These are phyloP conservation scores for Pyrochroa serraticornis DNA, from an alignment of 2,888 invertebrate species.

Conservation along the genomic window DNA sequence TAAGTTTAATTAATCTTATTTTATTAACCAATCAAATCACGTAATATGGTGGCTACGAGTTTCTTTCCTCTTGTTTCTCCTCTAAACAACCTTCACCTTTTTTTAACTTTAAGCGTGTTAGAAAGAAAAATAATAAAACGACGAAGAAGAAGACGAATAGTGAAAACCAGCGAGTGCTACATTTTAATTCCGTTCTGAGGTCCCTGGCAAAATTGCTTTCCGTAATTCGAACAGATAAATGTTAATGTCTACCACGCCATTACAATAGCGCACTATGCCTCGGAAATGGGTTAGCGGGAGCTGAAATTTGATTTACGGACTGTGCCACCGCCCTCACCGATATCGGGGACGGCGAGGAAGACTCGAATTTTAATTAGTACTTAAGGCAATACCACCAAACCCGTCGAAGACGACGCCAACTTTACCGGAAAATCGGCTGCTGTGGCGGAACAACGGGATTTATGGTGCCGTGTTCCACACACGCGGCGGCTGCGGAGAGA, in stretches of 20 bases:
- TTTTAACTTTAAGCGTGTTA: no score
- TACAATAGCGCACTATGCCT: conserved; percentile 42
- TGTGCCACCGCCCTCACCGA: conserved; percentile 46
- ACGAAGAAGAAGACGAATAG: conserved; percentile 6
- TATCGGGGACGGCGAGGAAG: conserved; percentile 34
- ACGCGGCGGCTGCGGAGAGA: background rate
- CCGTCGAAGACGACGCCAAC: conserved; percentile 36
- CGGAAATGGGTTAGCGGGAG: conserved; percentile 49
- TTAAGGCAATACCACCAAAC: conserved; percentile 38
- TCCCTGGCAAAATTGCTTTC: conserved; percentile 45
- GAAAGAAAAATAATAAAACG: no score
- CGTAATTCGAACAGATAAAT: conserved; percentile 48
- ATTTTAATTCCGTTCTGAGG: conserved; percentile 43
- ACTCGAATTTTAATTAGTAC: conserved; percentile 56
- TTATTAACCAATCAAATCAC: no score
- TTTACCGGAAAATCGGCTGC: conserved; percentile 39
- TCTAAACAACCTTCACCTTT: no score
- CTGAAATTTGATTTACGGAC: conserved; percentile 54
- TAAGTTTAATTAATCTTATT: no score
- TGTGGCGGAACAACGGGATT: conserved; percentile 37
- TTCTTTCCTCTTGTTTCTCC: no score
- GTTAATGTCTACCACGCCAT: conserved; percentile 45
- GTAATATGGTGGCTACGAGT: no score
- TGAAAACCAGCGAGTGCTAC: conserved; percentile 35
- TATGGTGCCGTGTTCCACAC: conserved; percentile 26